Evolutionary conservation across 2,797 vertebrate species (phyloP).

Genomic region (Gambusia yucatana): DNA sequence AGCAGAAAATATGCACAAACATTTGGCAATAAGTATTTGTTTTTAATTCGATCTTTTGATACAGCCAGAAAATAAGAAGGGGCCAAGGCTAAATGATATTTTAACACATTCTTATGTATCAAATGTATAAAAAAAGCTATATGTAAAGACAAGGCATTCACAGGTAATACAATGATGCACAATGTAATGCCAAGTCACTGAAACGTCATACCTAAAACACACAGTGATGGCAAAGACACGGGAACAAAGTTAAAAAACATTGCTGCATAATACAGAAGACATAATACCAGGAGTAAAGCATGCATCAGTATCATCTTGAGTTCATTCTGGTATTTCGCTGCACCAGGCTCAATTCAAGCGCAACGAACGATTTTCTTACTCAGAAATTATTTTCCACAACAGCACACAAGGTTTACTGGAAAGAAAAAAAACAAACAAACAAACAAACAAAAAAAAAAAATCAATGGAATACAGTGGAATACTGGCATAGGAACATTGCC

Average conservation of each 20-base stretch:
- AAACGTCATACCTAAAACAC: slow-evolving; percentile 48
- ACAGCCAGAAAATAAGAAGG: slow-evolving; percentile 72
- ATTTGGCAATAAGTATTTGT: slow-evolving; percentile 49
- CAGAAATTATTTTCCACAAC: slow-evolving; percentile 50
- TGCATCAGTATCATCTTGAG: slow-evolving; percentile 52
- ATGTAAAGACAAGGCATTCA: slow-evolving; percentile 68
- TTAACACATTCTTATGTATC: slow-evolving; percentile 79
- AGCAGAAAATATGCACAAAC: slow-evolving; percentile 8
- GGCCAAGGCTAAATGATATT: slow-evolving; percentile 55
- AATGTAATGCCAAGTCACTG: slow-evolving; percentile 55
- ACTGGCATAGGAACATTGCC: slow-evolving; percentile 57
- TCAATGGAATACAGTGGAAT: slow-evolving; percentile 36
- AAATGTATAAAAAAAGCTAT: slow-evolving; percentile 70
- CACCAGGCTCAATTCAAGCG: slow-evolving; percentile 47
- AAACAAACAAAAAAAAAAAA: background rate
- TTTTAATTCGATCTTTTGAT: slow-evolving; percentile 70
- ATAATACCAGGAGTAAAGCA: slow-evolving; percentile 65
- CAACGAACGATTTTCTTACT: slow-evolving; percentile 29
- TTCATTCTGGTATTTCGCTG: slow-evolving; percentile 45
- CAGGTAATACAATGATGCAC: slow-evolving; percentile 53
- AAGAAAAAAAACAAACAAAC: slow-evolving; percentile 16
- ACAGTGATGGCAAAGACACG: slow-evolving; percentile 45
- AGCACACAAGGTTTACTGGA: slow-evolving; percentile 38
- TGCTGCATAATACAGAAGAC: slow-evolving; percentile 61
- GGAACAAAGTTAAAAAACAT: slow-evolving; percentile 29